Evolutionary conservation across 1,140 invertebrate genomes (phyloP), one percentile per base, ranked within the genome.

Genomic region (Paracyclopina nana): DNA sequence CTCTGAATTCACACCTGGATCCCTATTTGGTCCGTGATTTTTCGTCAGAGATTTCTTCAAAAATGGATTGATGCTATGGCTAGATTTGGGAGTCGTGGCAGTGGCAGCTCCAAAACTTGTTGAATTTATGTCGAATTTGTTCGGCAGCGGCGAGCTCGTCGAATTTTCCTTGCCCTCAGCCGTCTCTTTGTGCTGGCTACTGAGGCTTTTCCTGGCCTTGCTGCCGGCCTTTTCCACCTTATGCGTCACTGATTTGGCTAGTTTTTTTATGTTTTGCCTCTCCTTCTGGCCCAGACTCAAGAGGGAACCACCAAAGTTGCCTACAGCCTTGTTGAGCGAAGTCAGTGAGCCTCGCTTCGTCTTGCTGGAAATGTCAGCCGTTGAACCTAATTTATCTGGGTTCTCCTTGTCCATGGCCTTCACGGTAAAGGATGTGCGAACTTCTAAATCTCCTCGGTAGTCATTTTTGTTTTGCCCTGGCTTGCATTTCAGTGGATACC

Each of bases 361-460:
- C 65, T 86, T 85, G 61, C 80, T 83, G 46, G 74, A 80, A 16
- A 85, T 63, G 63, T 85, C 80, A 27, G 73, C 78, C 26, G 83
- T 62, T 61, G 80, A 84, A 30, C 82, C 42, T 22, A 25, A 34
- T 53, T 55, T 25, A 49, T 50, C n/a, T 45, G 38, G 30, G 49
- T 52, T 8, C 50, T 53, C 14, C 22, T 43, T 11, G 49, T 42
- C 82, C 55, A 80, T 78, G 44, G 57, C 57, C 67, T 87, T 84
- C 0, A 90, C 84, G 52, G 79, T 82, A 59, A 92, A 92, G 2
- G 77, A 75, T 41, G 91, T 76, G 62, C 78, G 78, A 1, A 87
- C 80, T 63, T 92, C 86, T 14, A 92, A 65, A 55, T 88, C 82
- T n/a, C 87, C 88, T 53, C 86, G 72, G 50, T 82, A 75, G 30